Base-by-base conservation (phyloP, 2,888 invertebrate genomes). In the Drosophila crucigera region DNA sequence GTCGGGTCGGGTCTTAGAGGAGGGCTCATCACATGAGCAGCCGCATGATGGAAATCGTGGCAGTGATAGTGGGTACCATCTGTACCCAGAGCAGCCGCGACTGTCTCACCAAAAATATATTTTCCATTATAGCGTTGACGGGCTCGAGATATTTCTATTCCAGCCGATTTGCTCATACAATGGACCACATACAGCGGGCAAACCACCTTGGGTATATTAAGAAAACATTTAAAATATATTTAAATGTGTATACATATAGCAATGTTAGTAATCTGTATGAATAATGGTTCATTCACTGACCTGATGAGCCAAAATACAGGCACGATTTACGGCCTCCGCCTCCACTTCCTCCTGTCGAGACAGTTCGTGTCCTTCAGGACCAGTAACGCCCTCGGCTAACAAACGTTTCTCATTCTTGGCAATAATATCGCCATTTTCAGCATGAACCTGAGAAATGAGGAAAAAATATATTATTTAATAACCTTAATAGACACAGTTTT, bases 321-420 rank as follows among this genome's bases (percentile, higher is more conserved):
- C 99, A 84, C 99, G 95, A 93, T 97, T 96, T 9, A 98, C 98
- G 35, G 99, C 99, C 94, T 99, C 99, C 0, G 97, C 97, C 92
- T 99, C 99, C 19, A 99, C 98, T 93, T 99, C 98, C 94, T 99
- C 99, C 63, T 98, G 97, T 5, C 99, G 95, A 3, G 98, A 98
- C 91, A 98, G 94, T 93, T 97, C 96, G 93, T 99, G 99, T 6
- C 98, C 99, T 93, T 99, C 98, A 1, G 99, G 99, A 1, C 98
- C 98, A 1, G 96, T 97, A 43, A 99, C 95, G n/a, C 99, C 99
- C 50, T 96, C 95, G 0, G 95, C 95, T 65, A 99, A 93, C 54
- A 99, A 94, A 91, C 97, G 97, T 92, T 97, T 96, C 6, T 96
- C 96, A 94, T 99, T 99, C 94, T 98, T 97, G 5, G 96, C 96